phyloP scores from a whole-genome alignment of 2,797 vertebrate species.

The Spinibarbus caldwelli region DNA sequence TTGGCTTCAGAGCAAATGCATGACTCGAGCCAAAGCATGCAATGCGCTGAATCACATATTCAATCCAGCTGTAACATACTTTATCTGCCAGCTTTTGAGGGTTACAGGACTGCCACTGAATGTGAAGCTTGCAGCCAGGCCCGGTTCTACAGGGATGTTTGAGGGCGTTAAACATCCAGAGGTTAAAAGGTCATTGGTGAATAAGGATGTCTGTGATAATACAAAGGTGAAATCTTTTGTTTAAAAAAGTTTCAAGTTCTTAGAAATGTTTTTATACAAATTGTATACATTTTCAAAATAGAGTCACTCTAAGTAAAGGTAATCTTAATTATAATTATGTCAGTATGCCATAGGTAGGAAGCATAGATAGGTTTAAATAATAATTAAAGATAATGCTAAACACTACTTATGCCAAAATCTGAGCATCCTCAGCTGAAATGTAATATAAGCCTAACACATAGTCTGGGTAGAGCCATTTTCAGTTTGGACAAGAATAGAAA shows the following conservation, averaged over 20 bases:
- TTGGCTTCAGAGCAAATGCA: constrained; percentile 24
- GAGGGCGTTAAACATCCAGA: not conserved
- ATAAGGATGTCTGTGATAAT: not conserved
- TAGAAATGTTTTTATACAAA: too few species aligned
- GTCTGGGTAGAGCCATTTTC: too few species aligned
- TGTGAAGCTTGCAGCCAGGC: not conserved
- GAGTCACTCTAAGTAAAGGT: not conserved
- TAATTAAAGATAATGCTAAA: too few species aligned
- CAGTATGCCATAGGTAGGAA: too few species aligned
- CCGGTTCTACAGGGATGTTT: not conserved
- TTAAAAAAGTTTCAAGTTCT: not conserved
- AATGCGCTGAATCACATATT: constrained; percentile 24
- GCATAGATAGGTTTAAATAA: too few species aligned
- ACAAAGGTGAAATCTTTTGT: too few species aligned
- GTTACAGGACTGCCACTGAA: not conserved
- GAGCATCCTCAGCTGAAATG: too few species aligned
- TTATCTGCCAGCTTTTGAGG: not conserved
- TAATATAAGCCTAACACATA: too few species aligned
- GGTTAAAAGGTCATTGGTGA: not conserved
- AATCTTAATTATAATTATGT: not conserved
- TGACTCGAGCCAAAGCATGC: not conserved
- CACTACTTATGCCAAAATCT: too few species aligned
- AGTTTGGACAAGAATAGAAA: too few species aligned
- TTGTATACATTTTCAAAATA: not conserved
- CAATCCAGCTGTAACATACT: not conserved